A percentile compares a stretch with the other conserved stretches of the same genome.
phyloP scores from a whole-genome alignment of 23 tunicate genomes.

The Ciona savignyi region DNA sequence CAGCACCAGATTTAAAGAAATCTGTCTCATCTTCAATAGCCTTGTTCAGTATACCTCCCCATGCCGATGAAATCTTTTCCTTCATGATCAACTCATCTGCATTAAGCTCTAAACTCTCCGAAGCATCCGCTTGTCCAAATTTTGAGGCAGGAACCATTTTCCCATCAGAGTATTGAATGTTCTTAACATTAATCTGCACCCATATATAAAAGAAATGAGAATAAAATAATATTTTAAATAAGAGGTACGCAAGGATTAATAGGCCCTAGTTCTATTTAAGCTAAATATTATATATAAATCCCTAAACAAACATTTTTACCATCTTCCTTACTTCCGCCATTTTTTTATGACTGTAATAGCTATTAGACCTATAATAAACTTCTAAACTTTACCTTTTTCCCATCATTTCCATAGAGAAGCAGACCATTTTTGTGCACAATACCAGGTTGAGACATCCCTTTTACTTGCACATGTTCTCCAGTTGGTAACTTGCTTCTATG shows the following conservation, averaged over 20 bases:
- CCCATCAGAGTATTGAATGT: constrained; percentile 81
- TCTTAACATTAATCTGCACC: constrained; percentile 77
- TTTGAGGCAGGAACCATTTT: constrained; percentile 83
- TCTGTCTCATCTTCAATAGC: constrained; percentile 66
- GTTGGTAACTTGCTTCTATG: constrained; percentile 87
- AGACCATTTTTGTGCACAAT: constrained; percentile 84
- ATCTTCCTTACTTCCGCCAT: too few relatives aligned
- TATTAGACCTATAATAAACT: too few relatives aligned
- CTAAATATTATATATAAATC: too few relatives aligned
- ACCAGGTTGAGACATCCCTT: constrained; percentile 54
- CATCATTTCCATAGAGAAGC: constrained; percentile 71
- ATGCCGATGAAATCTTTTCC: constrained; percentile 38
- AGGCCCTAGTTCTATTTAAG: too few relatives aligned
- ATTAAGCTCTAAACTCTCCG: constrained; percentile 71
- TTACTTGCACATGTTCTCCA: constrained; percentile 62
- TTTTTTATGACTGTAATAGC: too few relatives aligned
- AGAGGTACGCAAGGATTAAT: too few relatives aligned
- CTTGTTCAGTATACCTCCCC: constrained; percentile 84
- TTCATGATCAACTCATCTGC: constrained; percentile 63
- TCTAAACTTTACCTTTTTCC: constrained; percentile 90
- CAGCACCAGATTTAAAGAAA: constrained; percentile 92
- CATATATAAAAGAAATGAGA: too few relatives aligned
- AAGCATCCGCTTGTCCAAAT: constrained; percentile 61
- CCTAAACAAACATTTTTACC: too few relatives aligned
- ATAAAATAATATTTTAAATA: too few relatives aligned